phyloP scores from a whole-genome alignment of 2,113 vertebrate species.

The Lepisosteus oculatus region DNA sequence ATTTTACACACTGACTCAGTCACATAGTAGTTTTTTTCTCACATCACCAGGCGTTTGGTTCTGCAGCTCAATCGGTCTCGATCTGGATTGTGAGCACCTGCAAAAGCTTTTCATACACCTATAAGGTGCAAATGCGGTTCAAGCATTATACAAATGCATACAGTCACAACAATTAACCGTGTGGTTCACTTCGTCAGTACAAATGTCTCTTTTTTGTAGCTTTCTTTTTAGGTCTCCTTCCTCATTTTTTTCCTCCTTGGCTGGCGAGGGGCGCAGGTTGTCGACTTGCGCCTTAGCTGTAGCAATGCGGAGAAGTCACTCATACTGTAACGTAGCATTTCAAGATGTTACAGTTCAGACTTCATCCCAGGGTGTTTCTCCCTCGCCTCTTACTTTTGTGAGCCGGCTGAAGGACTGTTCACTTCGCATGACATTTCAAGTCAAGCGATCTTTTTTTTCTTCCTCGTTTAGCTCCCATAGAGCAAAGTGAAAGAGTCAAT shows the following conservation, averaged over 20 bases:
- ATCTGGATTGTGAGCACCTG: slow-evolving; percentile 20
- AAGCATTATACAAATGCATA: slow-evolving; percentile 45
- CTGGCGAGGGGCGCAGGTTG: not conserved
- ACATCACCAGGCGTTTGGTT: slow-evolving; percentile 23
- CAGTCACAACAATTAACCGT: slow-evolving; percentile 29
- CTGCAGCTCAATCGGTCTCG: slow-evolving; percentile 38
- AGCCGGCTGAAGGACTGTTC: slow-evolving; percentile 7
- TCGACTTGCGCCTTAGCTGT: not conserved
- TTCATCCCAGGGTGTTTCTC: not conserved
- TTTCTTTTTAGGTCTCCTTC: not conserved
- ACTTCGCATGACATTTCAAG: slow-evolving; percentile 8
- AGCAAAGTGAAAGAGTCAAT: slow-evolving; percentile 47
- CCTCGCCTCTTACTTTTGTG: not conserved
- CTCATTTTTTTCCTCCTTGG: slow-evolving; percentile 4
- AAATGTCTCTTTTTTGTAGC: slow-evolving; percentile 3
- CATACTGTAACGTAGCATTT: not conserved
- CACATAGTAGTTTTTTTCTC: slow-evolving; percentile 49
- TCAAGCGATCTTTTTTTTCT: slow-evolving; percentile 21
- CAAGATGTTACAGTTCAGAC: not conserved
- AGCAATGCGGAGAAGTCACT: too few species aligned
- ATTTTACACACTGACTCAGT: slow-evolving; percentile 31
- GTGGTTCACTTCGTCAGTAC: not conserved
- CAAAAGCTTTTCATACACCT: slow-evolving; percentile 25
- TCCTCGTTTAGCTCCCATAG: slow-evolving; percentile 28
- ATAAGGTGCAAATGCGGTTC: slow-evolving; percentile 30